Evolutionary conservation across 1,140 invertebrate species (phyloP), one percentile per base, ranked within the genome.

Genomic region (Pogonomyrmex californicus): DNA sequence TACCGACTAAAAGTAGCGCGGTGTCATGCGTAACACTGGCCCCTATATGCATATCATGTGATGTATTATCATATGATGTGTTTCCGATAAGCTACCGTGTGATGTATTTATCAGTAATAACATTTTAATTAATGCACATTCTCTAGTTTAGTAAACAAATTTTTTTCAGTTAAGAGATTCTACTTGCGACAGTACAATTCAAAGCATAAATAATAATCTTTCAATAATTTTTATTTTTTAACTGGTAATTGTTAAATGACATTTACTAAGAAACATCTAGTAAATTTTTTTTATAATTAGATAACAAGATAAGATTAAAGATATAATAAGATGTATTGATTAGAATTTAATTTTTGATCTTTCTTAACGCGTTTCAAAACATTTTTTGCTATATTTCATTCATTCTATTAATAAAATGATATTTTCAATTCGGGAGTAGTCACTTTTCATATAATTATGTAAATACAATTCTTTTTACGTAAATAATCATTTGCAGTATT

Each of bases 71-170:
- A 44, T 9, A 33, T 47, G 9, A 1, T 7, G 30, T 82, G 30
- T 10, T 60, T 49, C 30, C 9, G 66, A 79, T 60, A 73, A 47
- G 60, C 73, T 76, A 7, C 23, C 23, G 23, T 23, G 7, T 33
- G 36, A 38, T 30, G 9, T 36, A 75, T 83, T 73, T 83, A 62
- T 60, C 66, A 41, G 17, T 83, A 60, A 66, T 54, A 79, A 58
- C 12, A 71, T 73, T 82, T 33, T 73, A 82, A 82, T 12, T 12
- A 62, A 83, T 83, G 68, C 54, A 36, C 68, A 75, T 82, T 14
- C 0, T 73, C 23, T 75, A 83, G 6, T 30, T 12, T 30, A 73
- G 4, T 0, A 49, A 60, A 47, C 17, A 17, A 68, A 14, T 14
- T 1, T 12, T 2, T 36, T 41, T 47, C 5, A 12, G 4, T 12